A percentile compares a stretch with the other conserved stretches of the same genome.
Evolutionary conservation across 2,113 vertebrate genomes (phyloP).

Genomic region (Regulus satrapa): DNA sequence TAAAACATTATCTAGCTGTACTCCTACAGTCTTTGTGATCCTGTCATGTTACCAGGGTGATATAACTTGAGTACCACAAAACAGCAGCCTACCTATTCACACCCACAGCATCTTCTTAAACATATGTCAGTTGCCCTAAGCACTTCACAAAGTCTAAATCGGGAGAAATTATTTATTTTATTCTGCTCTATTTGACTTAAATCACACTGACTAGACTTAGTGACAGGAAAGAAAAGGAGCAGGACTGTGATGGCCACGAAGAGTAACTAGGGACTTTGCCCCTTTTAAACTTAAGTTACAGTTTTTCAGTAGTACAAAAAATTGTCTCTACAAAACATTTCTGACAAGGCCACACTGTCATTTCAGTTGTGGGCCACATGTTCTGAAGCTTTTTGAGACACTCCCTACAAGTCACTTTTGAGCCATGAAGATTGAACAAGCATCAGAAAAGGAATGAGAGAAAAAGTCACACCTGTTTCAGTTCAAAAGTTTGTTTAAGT

Average conservation of each 20-base stretch:
- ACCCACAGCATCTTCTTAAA: not conserved
- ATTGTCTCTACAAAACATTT: not conserved
- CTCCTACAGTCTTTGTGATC: not conserved
- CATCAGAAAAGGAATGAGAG: not conserved
- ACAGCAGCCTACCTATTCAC: not conserved
- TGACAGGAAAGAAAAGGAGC: not conserved
- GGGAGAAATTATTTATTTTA: conserved; percentile 11
- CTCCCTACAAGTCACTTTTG: not conserved
- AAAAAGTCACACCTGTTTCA: not conserved
- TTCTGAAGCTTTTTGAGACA: not conserved
- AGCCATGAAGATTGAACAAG: not conserved
- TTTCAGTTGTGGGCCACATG: not conserved
- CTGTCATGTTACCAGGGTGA: not conserved
- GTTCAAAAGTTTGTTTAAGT: not conserved
- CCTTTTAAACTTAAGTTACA: not conserved
- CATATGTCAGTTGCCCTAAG: not conserved
- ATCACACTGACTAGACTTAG: not conserved
- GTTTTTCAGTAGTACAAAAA: not conserved
- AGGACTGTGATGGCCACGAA: not conserved
- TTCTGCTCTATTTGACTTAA: not conserved
- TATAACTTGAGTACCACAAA: not conserved
- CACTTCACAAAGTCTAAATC: not conserved
- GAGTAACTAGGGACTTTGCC: not conserved
- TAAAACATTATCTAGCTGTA: not conserved
- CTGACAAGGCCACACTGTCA: not conserved